These are phyloP conservation scores for Alethe castanea DNA, from an alignment of 2,113 vertebrate genomes.

Conservation along the genomic window DNA sequence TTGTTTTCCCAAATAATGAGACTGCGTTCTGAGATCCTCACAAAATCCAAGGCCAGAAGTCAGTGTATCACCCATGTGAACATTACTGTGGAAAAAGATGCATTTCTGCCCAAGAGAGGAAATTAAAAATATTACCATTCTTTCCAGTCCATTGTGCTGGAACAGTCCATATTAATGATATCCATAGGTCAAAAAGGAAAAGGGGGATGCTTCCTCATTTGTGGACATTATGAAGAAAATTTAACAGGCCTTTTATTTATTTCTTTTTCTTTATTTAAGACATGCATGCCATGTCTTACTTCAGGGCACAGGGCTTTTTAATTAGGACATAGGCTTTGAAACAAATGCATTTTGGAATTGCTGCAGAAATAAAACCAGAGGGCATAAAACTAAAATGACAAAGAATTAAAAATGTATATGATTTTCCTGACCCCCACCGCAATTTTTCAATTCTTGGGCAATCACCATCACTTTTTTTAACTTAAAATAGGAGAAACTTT, in stretches of 20 bases:
- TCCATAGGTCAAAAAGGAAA: constrained; percentile 30
- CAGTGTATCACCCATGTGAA: background rate
- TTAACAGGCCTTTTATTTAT: background rate
- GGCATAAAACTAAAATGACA: background rate
- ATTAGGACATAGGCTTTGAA: constrained; percentile 19
- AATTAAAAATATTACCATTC: constrained; percentile 64
- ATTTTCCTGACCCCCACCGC: background rate
- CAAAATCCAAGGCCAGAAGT: background rate
- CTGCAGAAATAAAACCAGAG: background rate
- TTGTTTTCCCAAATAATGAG: background rate
- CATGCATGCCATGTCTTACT: background rate
- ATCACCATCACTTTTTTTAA: background rate
- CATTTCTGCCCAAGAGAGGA: constrained; percentile 49
- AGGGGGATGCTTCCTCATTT: background rate
- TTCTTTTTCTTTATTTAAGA: constrained; percentile 48
- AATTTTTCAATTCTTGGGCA: background rate
- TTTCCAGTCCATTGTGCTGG: constrained; percentile 65
- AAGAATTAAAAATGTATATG: background rate
- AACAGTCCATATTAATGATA: constrained; percentile 51
- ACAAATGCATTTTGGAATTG: background rate
- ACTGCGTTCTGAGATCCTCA: background rate
- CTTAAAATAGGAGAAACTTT: background rate
- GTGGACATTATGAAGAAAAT: background rate
- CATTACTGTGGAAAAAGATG: constrained; percentile 19
- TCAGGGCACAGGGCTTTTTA: constrained; percentile 23